phyloP scores from a whole-genome alignment of 2,797 vertebrate genomes.

The Sebastes cheni region DNA sequence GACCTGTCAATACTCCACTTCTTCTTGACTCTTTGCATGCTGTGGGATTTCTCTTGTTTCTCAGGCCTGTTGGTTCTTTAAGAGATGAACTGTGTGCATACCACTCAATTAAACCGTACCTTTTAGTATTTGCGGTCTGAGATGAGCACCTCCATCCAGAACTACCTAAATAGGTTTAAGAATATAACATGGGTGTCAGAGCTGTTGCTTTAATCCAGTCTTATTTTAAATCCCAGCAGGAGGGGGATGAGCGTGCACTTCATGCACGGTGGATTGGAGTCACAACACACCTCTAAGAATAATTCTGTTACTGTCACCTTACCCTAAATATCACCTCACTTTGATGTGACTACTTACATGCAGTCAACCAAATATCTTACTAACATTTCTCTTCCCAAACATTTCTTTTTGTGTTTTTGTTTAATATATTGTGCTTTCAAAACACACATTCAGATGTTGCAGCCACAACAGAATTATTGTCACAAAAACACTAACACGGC shows the following conservation, averaged over 20 bases:
- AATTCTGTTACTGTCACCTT: background rate
- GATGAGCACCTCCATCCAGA: background rate
- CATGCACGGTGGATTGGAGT: constrained; percentile 14
- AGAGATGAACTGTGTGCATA: background rate
- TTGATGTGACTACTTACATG: background rate
- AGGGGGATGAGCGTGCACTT: constrained; percentile 26
- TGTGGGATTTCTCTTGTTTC: constrained; percentile 14
- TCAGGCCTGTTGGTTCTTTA: constrained; percentile 9
- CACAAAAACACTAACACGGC: background rate
- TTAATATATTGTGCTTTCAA: background rate
- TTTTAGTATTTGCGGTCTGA: background rate
- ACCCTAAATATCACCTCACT: constrained; percentile 6
- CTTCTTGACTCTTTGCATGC: constrained; percentile 65
- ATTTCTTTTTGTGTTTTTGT: constrained; percentile 6
- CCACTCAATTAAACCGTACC: constrained; percentile 3
- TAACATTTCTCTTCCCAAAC: constrained; percentile 20
- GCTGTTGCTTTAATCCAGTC: constrained; percentile 25
- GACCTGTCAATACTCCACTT: constrained; percentile 52
- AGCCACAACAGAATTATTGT: background rate
- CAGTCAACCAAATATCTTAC: constrained; percentile 14
- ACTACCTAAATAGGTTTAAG: constrained; percentile 1
- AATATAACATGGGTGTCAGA: constrained; percentile 25
- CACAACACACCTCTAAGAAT: constrained; percentile 15
- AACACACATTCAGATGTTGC: constrained; percentile 12
- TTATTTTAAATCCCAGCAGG: constrained; percentile 38